Base-by-base conservation (phyloP, 2,888 invertebrate species). In the Helicoverpa assulta region DNA sequence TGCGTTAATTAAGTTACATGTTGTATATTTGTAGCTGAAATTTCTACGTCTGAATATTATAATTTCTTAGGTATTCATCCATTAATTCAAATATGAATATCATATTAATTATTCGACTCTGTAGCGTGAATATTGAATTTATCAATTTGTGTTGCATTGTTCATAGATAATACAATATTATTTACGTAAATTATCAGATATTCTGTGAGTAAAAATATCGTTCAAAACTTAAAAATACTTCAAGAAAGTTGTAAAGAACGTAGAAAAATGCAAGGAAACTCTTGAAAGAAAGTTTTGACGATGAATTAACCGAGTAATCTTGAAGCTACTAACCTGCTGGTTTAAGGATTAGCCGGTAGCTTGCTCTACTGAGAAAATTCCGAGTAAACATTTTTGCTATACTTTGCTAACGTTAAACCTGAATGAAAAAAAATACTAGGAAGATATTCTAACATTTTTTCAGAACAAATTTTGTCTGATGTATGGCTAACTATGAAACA, bases 391-490 rank as follows among this genome's bases (percentile, higher is more conserved):
- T 21, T 53, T 50, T 51, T 50, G 14, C 4, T 14, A 4, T 51
- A 16, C 8, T 51, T 52, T 57, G 47, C 29, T 2, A 3, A 12
- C 18, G 10, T 21, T n/a, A 56, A 76, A 70, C 16, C 52, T 3
- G 21, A 21, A n/a, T n/a, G n/a, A n/a, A n/a, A n/a, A n/a, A 14
- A 18, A 54, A 54, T 71, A 60, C 26, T 29, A 56, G 14, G 19
- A 16, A 47, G 18, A 19, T 33, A 40, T 40, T 65, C 37, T 37
- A 5, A 29, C 16, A n/a, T 12, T 43, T 52, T 72, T 64, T 40
- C 8, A 43, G 4, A 16, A 43, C n/a, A 7, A 19, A 19, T 40
- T 14, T 40, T 40, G 14, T 10, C 14, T 40, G 14, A 1, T 40
- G 40, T 37, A 26, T 26, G 50, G 18, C n/a, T 26, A 50, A n/a